Conservation (phyloP, 2,888 invertebrate species). For the Ophion ventricosus region DNA sequence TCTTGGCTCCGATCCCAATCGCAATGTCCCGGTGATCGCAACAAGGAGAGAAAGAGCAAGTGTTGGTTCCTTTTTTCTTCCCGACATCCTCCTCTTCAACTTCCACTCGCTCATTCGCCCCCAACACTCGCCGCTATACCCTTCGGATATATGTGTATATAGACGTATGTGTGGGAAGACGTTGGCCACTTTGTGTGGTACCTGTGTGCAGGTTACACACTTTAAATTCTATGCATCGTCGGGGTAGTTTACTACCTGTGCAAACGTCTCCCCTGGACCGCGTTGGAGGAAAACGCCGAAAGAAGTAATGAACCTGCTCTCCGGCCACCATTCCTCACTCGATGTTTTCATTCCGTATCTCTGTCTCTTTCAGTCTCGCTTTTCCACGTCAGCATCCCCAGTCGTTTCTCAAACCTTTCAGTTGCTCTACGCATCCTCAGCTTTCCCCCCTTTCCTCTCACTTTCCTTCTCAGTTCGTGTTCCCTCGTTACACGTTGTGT, state of each 20-base stretch:
- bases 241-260: conserved; percentile 68
- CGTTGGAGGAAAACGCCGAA: conserved; percentile 52
- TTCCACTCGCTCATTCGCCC: conserved; percentile 5
- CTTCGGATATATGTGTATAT: conserved; percentile 50
- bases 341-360: conserved; percentile 61
- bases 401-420: conserved; percentile 13
- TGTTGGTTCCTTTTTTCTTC: conserved; percentile 28
- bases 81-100: conserved; percentile 27
- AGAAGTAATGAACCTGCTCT: conserved; percentile 67
- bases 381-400: conserved; percentile 41
- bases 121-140: conserved; percentile 12
- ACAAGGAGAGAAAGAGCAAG: conserved; percentile 46
- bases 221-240: conserved; percentile 58
- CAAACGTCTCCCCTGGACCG: conserved; percentile 45
- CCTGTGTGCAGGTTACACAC: conserved; percentile 56
- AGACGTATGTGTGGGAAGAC: conserved; percentile 74
- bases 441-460: not conserved
- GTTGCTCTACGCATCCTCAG: conserved; percentile 24
- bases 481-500: not conserved
- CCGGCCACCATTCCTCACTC: conserved; percentile 55
- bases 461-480: not conserved
- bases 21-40: conserved; percentile 60
- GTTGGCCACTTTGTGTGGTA: conserved; percentile 73
- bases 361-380: conserved; percentile 45
- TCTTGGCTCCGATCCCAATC: conserved; percentile 69